A percentile compares a stretch with the other conserved stretches of the same genome.
These are phyloP conservation scores for Cossypha dichroa DNA, from an alignment of 2,797 vertebrate species.

Conservation along the genomic window DNA sequence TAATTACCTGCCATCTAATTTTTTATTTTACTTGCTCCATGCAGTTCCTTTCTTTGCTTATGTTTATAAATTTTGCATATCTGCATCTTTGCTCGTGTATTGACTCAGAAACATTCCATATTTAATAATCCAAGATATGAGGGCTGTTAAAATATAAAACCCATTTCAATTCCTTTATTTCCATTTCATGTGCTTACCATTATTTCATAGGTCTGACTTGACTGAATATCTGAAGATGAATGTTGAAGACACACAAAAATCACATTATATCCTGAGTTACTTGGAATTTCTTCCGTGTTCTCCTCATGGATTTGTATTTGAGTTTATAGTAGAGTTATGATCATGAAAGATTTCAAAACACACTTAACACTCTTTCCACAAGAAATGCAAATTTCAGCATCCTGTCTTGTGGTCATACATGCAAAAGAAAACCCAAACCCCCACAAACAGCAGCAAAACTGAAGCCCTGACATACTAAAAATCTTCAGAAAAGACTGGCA, in stretches of 20 bases:
- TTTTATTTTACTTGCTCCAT: not conserved
- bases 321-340: not conserved
- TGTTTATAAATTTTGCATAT: not conserved
- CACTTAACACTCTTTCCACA: not conserved
- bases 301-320: not conserved
- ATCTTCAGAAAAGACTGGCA: not conserved
- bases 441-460: not conserved
- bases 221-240: not conserved
- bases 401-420: not conserved
- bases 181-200: not conserved
- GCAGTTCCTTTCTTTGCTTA: not conserved
- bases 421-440: not conserved
- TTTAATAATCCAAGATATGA: not conserved
- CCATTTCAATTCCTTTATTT: not conserved
- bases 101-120: not conserved
- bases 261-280: not conserved
- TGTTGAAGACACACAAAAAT: not conserved
- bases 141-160: not conserved
- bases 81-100: not conserved
- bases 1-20: not conserved
- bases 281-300: not conserved
- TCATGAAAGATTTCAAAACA: not conserved
- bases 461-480: not conserved
- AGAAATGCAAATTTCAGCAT: not conserved
- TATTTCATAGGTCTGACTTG: not conserved